Evolutionary conservation across 2,797 vertebrate genomes (phyloP), one percentile per base, ranked within the genome.

Genomic region (Mustela erminea): DNA sequence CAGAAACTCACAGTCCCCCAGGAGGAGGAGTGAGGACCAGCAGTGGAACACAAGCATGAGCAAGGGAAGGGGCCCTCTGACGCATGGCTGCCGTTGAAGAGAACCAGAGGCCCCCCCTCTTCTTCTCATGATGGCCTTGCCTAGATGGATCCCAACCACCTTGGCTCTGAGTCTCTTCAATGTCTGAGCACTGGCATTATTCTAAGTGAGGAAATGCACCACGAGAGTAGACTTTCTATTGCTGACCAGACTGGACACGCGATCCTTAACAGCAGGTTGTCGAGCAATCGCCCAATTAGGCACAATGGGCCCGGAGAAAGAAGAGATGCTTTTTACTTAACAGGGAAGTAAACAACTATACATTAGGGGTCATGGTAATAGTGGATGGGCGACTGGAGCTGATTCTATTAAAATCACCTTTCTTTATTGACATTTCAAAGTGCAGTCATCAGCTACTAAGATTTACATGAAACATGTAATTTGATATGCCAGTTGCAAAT

Each of bases 371-470:
- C 82, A 95, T 86, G 94, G 32, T 70, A 90, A 75, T 32, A 81
- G 60, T 70, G 23, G 43, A 25, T 87, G 46, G 52, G n/a, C 66
- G 85, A 88, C 90, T 81, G 56, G 56, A 97, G 41, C 83, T 66
- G 64, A 95, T 88, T 92, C 77, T 93, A 83, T 70, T 88, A 92
- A 97, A 97, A 96, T 90, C 93, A 62, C 68, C 78, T 58, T 87
- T 90, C 81, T 86, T 92, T 46, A 84, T 72, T 93, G 90, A 60
- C 68, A 95, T 93, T 93, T 94, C 89, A 89, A 94, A 97, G 25
- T 35, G 38, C 52, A 90, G 46, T 72, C 11, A 4, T 91, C 38
- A 77, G 38, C 94, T 95, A 90, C 58, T 88, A 95, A 82, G 43
- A 85, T 80, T 95, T 96, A 75, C 68, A 91, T 68, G 60, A 92